Evolutionary conservation across 2,797 vertebrate species (phyloP).

Genomic region (Sciaenops ocellatus): DNA sequence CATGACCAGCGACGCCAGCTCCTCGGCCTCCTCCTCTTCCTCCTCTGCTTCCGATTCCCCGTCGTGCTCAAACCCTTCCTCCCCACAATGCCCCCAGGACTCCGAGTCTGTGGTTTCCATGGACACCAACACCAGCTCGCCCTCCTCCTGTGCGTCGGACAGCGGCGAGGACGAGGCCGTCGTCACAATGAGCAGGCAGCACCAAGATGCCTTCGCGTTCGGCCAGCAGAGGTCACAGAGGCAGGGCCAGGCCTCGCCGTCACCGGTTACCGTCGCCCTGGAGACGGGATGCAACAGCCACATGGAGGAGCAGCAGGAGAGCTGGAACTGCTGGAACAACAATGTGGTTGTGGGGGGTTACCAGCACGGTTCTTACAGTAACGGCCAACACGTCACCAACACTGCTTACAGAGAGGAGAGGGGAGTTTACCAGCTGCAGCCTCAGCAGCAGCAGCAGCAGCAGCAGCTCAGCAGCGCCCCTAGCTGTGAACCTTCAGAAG

Average conservation of each 20-base stretch:
- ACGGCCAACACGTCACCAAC: slow-evolving; percentile 74
- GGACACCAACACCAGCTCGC: slow-evolving; percentile 84
- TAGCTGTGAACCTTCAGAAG: slow-evolving; percentile 80
- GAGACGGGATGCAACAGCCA: slow-evolving; percentile 64
- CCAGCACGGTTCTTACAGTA: slow-evolving; percentile 69
- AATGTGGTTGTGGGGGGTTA: slow-evolving; percentile 62
- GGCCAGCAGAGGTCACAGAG: slow-evolving; percentile 82
- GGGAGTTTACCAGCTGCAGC: slow-evolving; percentile 78
- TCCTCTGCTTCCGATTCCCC: slow-evolving; percentile 67
- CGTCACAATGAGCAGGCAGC: slow-evolving; percentile 82
- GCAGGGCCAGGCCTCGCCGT: slow-evolving; percentile 61
- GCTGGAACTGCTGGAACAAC: slow-evolving; percentile 81
- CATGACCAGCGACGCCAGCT: slow-evolving; percentile 81
- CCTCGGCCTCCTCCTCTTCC: slow-evolving; percentile 63
- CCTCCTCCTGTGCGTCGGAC: slow-evolving; percentile 86
- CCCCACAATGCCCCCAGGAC: slow-evolving; percentile 79
- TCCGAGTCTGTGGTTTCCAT: slow-evolving; percentile 80
- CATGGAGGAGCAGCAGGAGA: slow-evolving; percentile 74
- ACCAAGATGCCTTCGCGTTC: slow-evolving; percentile 88
- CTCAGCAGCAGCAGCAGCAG: slow-evolving; percentile 66
- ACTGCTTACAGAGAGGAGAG: slow-evolving; percentile 86
- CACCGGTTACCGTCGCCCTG: slow-evolving; percentile 18
- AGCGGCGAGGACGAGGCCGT: slow-evolving; percentile 94
- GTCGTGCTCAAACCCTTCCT: slow-evolving; percentile 77
- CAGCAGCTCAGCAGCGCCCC: slow-evolving; percentile 82